Evolutionary conservation across 2,113 vertebrate genomes (phyloP).

Genomic region (Bostrychus sinensis): DNA sequence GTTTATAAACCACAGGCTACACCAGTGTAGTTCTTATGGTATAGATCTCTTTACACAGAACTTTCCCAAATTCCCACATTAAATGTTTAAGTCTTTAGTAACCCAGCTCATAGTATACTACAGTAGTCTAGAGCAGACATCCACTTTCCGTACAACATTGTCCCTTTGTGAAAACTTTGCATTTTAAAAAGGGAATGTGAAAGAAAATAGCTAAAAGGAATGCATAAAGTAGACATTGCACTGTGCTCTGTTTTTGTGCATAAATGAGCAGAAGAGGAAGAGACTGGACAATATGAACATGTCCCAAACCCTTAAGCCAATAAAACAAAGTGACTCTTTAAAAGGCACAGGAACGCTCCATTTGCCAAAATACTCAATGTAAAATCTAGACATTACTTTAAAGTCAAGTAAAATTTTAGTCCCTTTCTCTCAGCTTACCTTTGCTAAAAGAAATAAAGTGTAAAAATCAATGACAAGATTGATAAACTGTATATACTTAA

Average conservation of each 20-base stretch:
- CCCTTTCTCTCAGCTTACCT: constrained; percentile 27
- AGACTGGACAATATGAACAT: constrained; percentile 17
- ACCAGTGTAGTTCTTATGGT: constrained; percentile 27
- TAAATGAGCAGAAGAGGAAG: constrained; percentile 38
- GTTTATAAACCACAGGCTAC: too few species aligned
- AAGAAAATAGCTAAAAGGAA: constrained; percentile 50
- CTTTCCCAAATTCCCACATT: too few species aligned
- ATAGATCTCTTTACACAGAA: constrained; percentile 10
- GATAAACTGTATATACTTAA: constrained; percentile 1
- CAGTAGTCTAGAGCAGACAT: too few species aligned
- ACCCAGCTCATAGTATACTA: not conserved
- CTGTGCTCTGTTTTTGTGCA: constrained; percentile 52
- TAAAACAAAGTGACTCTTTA: constrained; percentile 23
- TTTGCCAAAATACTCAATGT: constrained; percentile 20
- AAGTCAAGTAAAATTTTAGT: not conserved
- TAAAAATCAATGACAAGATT: constrained; percentile 27
- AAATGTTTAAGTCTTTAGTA: not conserved
- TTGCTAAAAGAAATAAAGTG: not conserved
- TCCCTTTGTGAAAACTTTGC: constrained; percentile 5
- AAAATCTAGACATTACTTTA: constrained; percentile 1
- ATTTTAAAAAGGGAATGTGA: constrained; percentile 1
- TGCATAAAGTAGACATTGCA: constrained; percentile 55
- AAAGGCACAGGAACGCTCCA: constrained; percentile 56
- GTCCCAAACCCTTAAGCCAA: constrained; percentile 45
- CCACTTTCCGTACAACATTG: constrained; percentile 22